Evolutionary conservation across 2,113 vertebrate genomes (phyloP), one percentile per base, ranked within the genome.

Genomic region (Glaucomys volans): DNA sequence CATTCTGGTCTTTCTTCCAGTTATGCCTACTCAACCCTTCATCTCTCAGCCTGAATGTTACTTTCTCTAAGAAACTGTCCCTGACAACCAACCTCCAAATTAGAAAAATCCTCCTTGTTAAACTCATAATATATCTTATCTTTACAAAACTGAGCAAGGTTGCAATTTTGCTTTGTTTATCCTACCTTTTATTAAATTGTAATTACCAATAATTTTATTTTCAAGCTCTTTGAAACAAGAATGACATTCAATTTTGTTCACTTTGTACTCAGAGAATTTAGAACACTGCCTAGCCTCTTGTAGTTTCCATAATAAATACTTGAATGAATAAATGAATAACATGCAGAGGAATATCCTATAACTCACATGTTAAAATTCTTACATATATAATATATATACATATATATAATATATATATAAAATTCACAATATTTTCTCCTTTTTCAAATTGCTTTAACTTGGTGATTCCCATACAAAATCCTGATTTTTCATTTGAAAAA

Each of bases 381-480:
- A 18, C n/a, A n/a, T n/a, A 57, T 52, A 16, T 52, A 52, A 52
- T 16, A 42, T 13, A 10, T 47, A 79, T 14, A 83, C 8, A 44
- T 50, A 50, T 50, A 50, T 50, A 17, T 54, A 10, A 10, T 54
- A 4, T 18, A 42, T 13, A 10, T 47, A 79, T 11, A 83, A 35
- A 91, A 85, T 64, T 95, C n/a, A 82, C 71, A 83, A 35, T 24
- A 62, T 86, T 91, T 90, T 72, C 67, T 90, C 14, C 14, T 71
- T 93, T 74, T 54, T 26, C 20, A 79, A 82, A 57, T n/a, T 71
- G 52, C 2, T 35, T 82, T 75, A 77, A n/a, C 32, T 5, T 85
- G 35, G 22, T 22, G 30, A 69, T 57, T 14, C 35, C 18, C 54
- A 75, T 6, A 52, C 8, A 59, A 89, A 80, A 67, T 62, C 24